phyloP scores from a whole-genome alignment of 2,888 invertebrate species.

The Oxytorus armatus region DNA sequence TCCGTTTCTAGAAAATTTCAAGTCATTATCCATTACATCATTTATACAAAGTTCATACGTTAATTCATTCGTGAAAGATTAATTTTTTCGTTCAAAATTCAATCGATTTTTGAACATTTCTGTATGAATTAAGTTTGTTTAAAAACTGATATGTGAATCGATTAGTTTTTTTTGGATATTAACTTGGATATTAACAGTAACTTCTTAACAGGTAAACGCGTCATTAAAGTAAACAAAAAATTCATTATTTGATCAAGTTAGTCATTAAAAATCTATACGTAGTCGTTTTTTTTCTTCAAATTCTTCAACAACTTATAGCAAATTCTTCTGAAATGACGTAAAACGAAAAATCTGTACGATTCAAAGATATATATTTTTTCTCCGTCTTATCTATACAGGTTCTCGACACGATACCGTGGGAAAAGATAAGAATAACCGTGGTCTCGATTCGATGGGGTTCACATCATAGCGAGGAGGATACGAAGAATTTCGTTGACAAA shows the following conservation, averaged over 20 bases:
- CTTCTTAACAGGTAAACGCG: too few relatives aligned
- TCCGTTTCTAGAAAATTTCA: slow-evolving; percentile 7
- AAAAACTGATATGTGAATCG: too few relatives aligned
- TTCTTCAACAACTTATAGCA: neutral
- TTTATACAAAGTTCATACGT: too few relatives aligned
- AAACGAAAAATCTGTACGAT: neutral
- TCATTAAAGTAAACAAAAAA: too few relatives aligned
- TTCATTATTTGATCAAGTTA: too few relatives aligned
- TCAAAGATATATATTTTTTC: neutral
- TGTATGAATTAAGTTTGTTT: too few relatives aligned
- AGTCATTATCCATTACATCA: too few relatives aligned
- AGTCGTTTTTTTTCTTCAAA: neutral
- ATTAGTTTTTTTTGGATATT: too few relatives aligned
- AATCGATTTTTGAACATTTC: too few relatives aligned
- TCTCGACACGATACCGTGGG: slow-evolving; percentile 83
- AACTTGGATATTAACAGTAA: too few relatives aligned
- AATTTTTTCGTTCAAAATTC: too few relatives aligned
- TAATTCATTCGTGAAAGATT: too few relatives aligned
- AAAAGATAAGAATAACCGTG: slow-evolving; percentile 80
- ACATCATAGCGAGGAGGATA: slow-evolving; percentile 80
- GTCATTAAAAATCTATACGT: slow-evolving; percentile 8
- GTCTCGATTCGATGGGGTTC: slow-evolving; percentile 81
- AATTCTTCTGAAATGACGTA: neutral
- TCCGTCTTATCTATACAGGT: slow-evolving; percentile 72
- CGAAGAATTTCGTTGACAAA: slow-evolving; percentile 79